Percentiles rank a stretch among this genome's conserved stretches.
These are phyloP conservation scores for Drosophila lacteicornis DNA, from an alignment of 1,140 invertebrate genomes.

Conservation along the genomic window DNA sequence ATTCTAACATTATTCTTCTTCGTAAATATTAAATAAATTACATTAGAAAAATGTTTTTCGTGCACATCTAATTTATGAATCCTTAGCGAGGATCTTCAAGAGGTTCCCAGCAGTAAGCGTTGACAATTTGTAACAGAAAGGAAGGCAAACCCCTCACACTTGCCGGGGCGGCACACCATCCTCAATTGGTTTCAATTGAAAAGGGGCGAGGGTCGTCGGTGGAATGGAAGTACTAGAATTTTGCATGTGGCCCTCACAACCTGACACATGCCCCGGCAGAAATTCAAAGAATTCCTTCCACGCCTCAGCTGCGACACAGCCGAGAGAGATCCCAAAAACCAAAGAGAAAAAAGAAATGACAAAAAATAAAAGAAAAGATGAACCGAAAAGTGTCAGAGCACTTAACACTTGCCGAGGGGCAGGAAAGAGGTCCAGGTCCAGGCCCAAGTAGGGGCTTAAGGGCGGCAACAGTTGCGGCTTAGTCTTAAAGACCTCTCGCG, in stretches of 20 bases:
- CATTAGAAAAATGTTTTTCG: too few species aligned
- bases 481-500: slow-evolving; percentile 2
- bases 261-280: slow-evolving; percentile 51
- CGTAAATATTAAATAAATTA: not conserved
- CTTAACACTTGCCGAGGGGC: slow-evolving; percentile 62
- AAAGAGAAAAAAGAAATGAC: slow-evolving; percentile 7
- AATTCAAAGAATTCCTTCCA: slow-evolving; percentile 69
- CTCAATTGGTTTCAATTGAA: slow-evolving; percentile 60
- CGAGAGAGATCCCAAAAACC: slow-evolving; percentile 1
- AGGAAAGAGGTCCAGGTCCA: slow-evolving; percentile 26
- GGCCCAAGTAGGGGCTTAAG: slow-evolving; percentile 60
- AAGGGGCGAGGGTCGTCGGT: slow-evolving; percentile 1
- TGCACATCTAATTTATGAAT: not conserved
- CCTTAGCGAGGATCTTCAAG: not conserved
- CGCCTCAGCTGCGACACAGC: slow-evolving; percentile 35
- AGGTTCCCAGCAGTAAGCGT: slow-evolving; percentile 41
- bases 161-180: slow-evolving; percentile 12
- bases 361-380: slow-evolving; percentile 13
- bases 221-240: slow-evolving; percentile 30
- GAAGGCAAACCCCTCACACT: slow-evolving; percentile 35
- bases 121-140: slow-evolving; percentile 60
- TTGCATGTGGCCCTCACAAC: slow-evolving; percentile 59
- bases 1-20: not conserved
- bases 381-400: slow-evolving; percentile 66
- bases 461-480: slow-evolving; percentile 55